phyloP scores from a whole-genome alignment of 2,797 vertebrate species.

The Labeo calbasu region DNA sequence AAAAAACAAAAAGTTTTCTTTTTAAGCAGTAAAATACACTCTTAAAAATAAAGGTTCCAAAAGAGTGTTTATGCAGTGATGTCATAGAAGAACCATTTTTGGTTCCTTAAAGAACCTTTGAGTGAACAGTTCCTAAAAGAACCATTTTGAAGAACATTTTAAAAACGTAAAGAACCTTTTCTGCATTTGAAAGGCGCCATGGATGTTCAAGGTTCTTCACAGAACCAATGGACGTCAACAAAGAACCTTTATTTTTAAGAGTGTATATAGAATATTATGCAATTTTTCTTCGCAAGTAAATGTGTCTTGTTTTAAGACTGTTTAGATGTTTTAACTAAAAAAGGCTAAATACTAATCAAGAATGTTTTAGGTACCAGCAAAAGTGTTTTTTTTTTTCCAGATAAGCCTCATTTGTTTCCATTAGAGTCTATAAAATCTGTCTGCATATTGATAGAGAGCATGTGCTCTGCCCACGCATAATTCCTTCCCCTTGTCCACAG shows the following conservation, averaged over 20 bases:
- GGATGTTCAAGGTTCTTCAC: too few relatives aligned
- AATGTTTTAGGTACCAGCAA: neutral
- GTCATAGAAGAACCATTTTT: too few relatives aligned
- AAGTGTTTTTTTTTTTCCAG: neutral
- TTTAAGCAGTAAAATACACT: too few relatives aligned
- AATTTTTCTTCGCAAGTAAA: neutral
- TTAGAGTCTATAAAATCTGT: conserved; percentile 26
- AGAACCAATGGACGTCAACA: too few relatives aligned
- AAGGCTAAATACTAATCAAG: neutral
- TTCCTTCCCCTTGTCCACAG: conserved; percentile 77
- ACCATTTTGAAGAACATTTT: too few relatives aligned
- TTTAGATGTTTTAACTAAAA: neutral
- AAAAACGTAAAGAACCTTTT: too few relatives aligned
- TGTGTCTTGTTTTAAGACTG: neutral
- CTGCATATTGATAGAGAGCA: conserved; percentile 36
- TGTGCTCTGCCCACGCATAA: conserved; percentile 72
- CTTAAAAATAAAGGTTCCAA: too few relatives aligned
- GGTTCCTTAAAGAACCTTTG: too few relatives aligned
- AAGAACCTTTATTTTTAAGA: neutral
- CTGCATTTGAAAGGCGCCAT: too few relatives aligned
- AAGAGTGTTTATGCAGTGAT: too few relatives aligned
- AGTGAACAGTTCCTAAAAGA: too few relatives aligned
- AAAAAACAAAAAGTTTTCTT: too few relatives aligned
- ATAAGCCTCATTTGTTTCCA: conserved; percentile 7
- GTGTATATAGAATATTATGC: neutral